These are phyloP conservation scores for Aleiodes leptofemur DNA, from an alignment of 2,888 invertebrate genomes.

Conservation along the genomic window DNA sequence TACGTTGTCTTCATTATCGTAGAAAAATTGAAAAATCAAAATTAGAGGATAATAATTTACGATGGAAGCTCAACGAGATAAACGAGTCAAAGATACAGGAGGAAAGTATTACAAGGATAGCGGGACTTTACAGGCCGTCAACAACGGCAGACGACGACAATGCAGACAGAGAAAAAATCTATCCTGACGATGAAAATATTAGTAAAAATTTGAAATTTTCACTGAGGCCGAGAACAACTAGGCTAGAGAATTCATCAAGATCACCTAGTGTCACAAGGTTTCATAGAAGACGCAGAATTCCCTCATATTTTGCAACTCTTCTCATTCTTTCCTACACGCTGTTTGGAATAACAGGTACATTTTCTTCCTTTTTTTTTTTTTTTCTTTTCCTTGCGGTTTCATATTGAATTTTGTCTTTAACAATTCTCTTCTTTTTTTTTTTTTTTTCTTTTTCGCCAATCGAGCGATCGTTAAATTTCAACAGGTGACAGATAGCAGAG, in stretches of 20 bases:
- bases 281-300: conserved; percentile 67
- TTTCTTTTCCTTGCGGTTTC: not conserved
- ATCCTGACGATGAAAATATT: conserved; percentile 24
- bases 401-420: conserved; percentile 28
- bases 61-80: conserved; percentile 19
- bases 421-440: conserved; percentile 32
- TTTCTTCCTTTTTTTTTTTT: too few relatives aligned
- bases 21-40: conserved; percentile 20
- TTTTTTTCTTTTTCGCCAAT: conserved; percentile 37
- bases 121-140: conserved; percentile 3
- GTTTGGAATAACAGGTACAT: conserved; percentile 74
- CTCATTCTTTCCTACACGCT: conserved; percentile 73
- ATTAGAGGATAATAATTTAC: conserved; percentile 19
- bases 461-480: conserved; percentile 71
- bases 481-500: conserved; percentile 72
- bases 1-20: conserved; percentile 38
- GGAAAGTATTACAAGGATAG: conserved; percentile 26
- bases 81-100: not conserved
- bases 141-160: not conserved
- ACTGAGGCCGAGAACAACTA: conserved; percentile 32
- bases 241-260: conserved; percentile 21
- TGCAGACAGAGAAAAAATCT: not conserved
- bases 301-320: conserved; percentile 72
- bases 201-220: conserved; percentile 43
- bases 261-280: conserved; percentile 43